Percentiles rank a stretch among this genome's conserved stretches.
phyloP scores from a whole-genome alignment of 2,113 vertebrate species.

The Sphyrna mokarran region DNA sequence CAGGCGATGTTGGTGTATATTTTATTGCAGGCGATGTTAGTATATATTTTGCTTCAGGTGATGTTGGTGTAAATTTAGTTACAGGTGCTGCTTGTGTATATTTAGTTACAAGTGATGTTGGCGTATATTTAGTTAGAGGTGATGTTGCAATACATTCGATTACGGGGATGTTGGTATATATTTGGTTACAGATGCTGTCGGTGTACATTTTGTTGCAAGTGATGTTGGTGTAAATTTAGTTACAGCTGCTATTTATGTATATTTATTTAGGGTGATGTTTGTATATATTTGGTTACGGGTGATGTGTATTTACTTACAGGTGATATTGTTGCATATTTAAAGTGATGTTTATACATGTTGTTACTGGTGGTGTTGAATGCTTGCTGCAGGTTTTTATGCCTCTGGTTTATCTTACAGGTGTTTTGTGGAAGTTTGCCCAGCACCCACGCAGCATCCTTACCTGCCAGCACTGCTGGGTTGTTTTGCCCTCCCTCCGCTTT shows the following conservation, averaged over 20 bases:
- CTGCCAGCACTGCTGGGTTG: constrained; percentile 82
- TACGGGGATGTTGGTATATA: too few relatives aligned
- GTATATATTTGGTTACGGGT: too few relatives aligned
- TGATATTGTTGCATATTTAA: too few relatives aligned
- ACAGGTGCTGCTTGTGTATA: not conserved
- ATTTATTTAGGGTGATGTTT: not conserved
- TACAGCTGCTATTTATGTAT: not conserved
- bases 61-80: not conserved
- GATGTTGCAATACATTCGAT: too few relatives aligned
- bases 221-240: too few relatives aligned
- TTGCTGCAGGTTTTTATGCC: not conserved
- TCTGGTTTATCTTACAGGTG: not conserved
- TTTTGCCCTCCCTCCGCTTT: constrained; percentile 85
- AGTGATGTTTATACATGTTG: too few relatives aligned
- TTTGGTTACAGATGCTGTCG: not conserved
- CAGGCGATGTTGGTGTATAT: too few relatives aligned
- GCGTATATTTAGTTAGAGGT: not conserved
- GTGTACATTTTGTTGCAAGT: too few relatives aligned
- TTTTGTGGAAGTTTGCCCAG: not conserved
- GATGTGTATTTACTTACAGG: not conserved
- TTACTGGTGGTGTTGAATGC: not conserved
- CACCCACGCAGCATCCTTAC: constrained; percentile 51
- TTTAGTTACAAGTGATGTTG: not conserved
- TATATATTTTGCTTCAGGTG: not conserved
- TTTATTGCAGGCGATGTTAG: too few relatives aligned